Evolutionary conservation across 2,113 vertebrate genomes (phyloP).

Genomic region (Arvicanthis niloticus): DNA sequence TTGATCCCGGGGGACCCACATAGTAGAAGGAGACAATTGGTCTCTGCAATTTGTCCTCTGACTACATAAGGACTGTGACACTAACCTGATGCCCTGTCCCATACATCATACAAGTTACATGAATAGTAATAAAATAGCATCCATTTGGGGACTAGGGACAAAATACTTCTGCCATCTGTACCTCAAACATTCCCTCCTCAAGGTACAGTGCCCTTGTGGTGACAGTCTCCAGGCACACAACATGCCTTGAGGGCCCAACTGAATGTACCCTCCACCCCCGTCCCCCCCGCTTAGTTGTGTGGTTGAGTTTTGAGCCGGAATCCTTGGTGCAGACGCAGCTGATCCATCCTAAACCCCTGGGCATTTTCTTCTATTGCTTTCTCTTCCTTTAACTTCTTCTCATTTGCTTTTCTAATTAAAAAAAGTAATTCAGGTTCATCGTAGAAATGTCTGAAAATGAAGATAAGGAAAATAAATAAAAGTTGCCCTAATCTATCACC

Average conservation of each 20-base stretch:
- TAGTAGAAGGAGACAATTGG: not conserved
- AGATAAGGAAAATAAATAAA: slow-evolving; percentile 62
- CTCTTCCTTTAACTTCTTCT: slow-evolving; percentile 23
- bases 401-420: slow-evolving; percentile 81
- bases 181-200: not conserved
- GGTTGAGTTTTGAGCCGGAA: not conserved
- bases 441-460: slow-evolving; percentile 61
- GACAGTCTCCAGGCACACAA: not conserved
- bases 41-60: too few relatives aligned
- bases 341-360: slow-evolving; percentile 44
- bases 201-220: accelerated
- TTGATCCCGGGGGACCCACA: not conserved
- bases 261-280: not conserved
- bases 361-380: not conserved
- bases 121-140: not conserved
- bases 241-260: not conserved
- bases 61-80: too few relatives aligned
- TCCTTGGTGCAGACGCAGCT: accelerated
- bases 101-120: not conserved
- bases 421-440: slow-evolving; percentile 75
- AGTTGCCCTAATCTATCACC: not conserved
- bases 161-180: accelerated
- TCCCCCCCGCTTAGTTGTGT: slow-evolving; percentile 20
- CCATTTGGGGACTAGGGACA: accelerated
- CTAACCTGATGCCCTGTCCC: not conserved